Conservation (phyloP, 1,140 invertebrate species). For the Aphaenogaster ashmeadi region DNA sequence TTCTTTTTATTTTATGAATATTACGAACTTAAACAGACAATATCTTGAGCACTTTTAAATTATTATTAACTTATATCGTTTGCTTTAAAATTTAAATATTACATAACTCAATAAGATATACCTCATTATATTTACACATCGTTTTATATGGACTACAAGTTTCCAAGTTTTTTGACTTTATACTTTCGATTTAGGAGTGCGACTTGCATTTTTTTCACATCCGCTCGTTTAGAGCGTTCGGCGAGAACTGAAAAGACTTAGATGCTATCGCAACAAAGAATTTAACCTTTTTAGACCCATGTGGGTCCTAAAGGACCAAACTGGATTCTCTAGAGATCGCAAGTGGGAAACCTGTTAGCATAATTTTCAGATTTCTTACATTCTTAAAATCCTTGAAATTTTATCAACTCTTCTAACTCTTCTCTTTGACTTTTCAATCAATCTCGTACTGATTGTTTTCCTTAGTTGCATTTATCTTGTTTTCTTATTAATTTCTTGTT, state of each 20-base stretch:
- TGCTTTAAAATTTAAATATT: constrained; percentile 4
- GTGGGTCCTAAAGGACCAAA: background rate
- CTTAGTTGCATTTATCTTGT: background rate
- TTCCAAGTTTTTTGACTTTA: background rate
- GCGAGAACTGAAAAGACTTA: background rate
- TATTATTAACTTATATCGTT: background rate
- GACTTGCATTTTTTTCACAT: background rate
- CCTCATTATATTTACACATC: background rate
- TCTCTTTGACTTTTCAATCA: background rate
- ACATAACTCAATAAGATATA: background rate
- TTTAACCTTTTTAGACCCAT: background rate
- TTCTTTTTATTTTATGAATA: background rate
- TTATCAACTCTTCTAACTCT: background rate
- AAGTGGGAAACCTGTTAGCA: background rate
- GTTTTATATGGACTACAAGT: background rate
- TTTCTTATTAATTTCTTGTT: background rate
- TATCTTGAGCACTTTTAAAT: background rate
- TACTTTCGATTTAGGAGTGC: background rate
- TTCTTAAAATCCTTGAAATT: constrained; percentile 2
- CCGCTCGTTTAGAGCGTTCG: background rate
- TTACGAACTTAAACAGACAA: background rate
- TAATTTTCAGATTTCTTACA: background rate
- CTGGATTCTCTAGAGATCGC: background rate
- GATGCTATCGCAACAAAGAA: background rate
- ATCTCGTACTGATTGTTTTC: background rate